A percentile compares a stretch with the other conserved stretches of the same genome.
Evolutionary conservation across 2,113 vertebrate genomes (phyloP).

Genomic region (Alosa alosa): DNA sequence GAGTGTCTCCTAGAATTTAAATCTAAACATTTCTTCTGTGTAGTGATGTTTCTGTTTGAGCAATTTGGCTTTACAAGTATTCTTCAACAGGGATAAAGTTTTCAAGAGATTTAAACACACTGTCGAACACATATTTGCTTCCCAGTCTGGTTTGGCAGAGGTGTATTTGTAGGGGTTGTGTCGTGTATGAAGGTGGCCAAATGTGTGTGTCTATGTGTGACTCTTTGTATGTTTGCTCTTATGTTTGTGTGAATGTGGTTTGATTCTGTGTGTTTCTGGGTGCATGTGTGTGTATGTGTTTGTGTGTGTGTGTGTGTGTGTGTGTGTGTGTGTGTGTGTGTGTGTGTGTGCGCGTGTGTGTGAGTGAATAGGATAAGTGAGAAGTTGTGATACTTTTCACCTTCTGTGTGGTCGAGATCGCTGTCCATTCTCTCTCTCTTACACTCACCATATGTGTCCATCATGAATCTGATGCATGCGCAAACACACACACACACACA

Average conservation of each 20-base stretch:
- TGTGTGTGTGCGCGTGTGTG: background rate
- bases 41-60: background rate
- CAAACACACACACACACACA: background rate
- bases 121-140: constrained; percentile 2
- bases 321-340: background rate
- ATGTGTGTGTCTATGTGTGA: background rate
- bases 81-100: background rate
- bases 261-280: background rate
- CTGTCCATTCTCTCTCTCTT: background rate
- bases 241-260: background rate
- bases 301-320: background rate
- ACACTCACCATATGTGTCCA: background rate
- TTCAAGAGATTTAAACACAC: constrained; percentile 2
- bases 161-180: background rate
- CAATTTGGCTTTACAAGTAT: background rate
- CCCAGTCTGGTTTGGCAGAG: constrained; percentile 3
- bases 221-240: background rate
- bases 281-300: background rate
- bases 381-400: background rate
- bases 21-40: background rate
- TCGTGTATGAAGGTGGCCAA: background rate
- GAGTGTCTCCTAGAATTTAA: background rate
- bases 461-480: background rate
- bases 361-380: background rate
- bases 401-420: constrained; percentile 4